phyloP scores from a whole-genome alignment of 2,113 vertebrate genomes.

The Sceloporus tristichus region DNA sequence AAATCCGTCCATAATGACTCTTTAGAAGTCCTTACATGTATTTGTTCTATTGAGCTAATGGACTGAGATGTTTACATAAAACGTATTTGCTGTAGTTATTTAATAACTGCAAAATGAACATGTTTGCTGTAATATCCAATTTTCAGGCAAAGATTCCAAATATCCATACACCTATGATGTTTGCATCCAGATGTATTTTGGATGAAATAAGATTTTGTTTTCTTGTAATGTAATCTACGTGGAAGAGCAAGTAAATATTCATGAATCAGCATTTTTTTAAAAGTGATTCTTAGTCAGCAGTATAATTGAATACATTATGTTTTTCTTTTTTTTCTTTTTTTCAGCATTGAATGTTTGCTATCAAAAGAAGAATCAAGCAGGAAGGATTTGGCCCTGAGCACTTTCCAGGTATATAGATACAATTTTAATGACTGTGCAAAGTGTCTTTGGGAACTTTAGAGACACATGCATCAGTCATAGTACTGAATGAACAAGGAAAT shows the following conservation, averaged over 20 bases:
- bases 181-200: conserved; percentile 10
- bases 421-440: background rate
- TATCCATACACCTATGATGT: background rate
- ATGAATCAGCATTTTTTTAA: background rate
- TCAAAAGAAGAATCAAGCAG: background rate
- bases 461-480: background rate
- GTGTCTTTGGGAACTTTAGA: background rate
- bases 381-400: background rate
- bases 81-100: background rate
- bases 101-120: conserved; percentile 16
- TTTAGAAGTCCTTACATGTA: background rate
- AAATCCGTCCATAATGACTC: conserved; percentile 14
- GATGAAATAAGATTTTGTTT: background rate
- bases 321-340: background rate
- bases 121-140: conserved; percentile 36
- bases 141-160: conserved; percentile 27
- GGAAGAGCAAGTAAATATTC: conserved; percentile 10
- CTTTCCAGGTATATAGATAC: background rate
- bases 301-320: conserved; percentile 20
- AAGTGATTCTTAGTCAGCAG: background rate
- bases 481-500: no score
- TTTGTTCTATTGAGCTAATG: conserved; percentile 6
- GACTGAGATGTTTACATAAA: conserved; percentile 40
- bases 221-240: background rate
- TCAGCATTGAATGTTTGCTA: background rate